A percentile compares a stretch with the other conserved stretches of the same genome.
Conservation (phyloP, 1,140 invertebrate species). For the Chrysopa pallens region DNA sequence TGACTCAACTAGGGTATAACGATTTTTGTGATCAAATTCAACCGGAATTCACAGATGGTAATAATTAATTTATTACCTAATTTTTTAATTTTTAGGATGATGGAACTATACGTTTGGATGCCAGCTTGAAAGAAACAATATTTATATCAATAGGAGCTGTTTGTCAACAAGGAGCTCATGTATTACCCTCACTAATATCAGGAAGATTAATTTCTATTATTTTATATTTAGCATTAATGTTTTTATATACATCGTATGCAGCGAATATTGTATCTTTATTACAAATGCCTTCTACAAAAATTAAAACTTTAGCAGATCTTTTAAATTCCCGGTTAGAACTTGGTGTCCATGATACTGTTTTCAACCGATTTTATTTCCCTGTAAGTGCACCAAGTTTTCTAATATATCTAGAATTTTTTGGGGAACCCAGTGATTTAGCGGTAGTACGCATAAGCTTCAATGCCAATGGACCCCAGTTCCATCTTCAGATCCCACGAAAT, state of each 20-base stretch:
- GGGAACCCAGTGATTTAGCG: too few species aligned
- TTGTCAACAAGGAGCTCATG: conserved; percentile 36
- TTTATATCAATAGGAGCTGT: conserved; percentile 31
- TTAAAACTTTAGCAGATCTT: conserved; percentile 34
- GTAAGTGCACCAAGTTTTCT: conserved; percentile 23
- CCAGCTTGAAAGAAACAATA: neutral
- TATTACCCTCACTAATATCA: conserved; percentile 19
- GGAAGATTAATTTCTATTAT: conserved; percentile 29
- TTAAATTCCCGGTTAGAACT: conserved; percentile 37
- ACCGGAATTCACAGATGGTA: too few species aligned
- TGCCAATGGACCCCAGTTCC: neutral
- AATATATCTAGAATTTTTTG: too few species aligned
- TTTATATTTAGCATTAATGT: conserved; percentile 28
- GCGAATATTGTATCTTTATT: conserved; percentile 46
- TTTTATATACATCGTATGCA: conserved; percentile 38
- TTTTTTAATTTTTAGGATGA: neutral
- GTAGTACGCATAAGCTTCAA: neutral
- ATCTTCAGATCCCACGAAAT: too few species aligned
- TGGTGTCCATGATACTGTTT: conserved; percentile 40
- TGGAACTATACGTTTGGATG: neutral
- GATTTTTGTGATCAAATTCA: too few species aligned
- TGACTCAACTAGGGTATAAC: too few species aligned
- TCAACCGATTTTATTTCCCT: conserved; percentile 41
- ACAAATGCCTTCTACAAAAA: conserved; percentile 38
- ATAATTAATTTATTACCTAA: too few species aligned